phyloP scores from a whole-genome alignment of 2,113 vertebrate genomes.

The Sinocyclocheilus anshuiensis region DNA sequence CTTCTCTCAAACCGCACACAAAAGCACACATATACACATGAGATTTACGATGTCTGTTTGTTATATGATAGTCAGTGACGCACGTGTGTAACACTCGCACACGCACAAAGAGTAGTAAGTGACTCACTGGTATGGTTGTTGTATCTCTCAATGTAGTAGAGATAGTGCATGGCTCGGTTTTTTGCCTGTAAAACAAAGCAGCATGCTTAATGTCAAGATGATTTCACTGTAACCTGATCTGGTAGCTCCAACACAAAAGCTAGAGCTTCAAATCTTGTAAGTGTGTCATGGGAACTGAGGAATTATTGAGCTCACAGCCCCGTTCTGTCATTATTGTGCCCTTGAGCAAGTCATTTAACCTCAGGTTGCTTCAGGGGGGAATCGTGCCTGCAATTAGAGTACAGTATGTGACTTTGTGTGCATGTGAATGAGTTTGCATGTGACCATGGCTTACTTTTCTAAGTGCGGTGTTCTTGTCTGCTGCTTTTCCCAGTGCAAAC shows the following conservation, averaged over 20 bases:
- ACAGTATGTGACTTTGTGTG: not conserved
- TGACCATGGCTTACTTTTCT: conserved; percentile 81
- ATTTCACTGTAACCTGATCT: not conserved
- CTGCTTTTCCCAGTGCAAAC: conserved; percentile 91
- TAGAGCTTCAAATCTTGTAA: not conserved
- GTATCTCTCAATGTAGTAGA: conserved; percentile 86
- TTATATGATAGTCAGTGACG: not conserved
- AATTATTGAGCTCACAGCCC: not conserved
- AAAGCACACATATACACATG: not conserved
- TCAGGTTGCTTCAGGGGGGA: not conserved
- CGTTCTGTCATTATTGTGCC: conserved; percentile 1
- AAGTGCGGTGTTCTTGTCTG: conserved; percentile 83
- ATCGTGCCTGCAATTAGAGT: not conserved
- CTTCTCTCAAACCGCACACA: not conserved
- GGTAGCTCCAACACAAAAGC: not conserved
- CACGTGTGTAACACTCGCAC: not conserved
- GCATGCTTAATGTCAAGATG: not conserved
- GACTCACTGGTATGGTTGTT: conserved; percentile 90
- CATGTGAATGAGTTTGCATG: not conserved
- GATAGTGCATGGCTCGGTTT: conserved; percentile 85
- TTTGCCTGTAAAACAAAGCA: conserved; percentile 81
- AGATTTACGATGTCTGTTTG: not conserved
- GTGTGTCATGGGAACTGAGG: not conserved
- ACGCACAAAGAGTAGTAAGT: not conserved
- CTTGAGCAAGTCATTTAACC: conserved; percentile 14